A percentile compares a stretch with the other conserved stretches of the same genome.
phyloP scores from a whole-genome alignment of 64 coral and sea anemone genomes.

The Cladopsammia gracilis region DNA sequence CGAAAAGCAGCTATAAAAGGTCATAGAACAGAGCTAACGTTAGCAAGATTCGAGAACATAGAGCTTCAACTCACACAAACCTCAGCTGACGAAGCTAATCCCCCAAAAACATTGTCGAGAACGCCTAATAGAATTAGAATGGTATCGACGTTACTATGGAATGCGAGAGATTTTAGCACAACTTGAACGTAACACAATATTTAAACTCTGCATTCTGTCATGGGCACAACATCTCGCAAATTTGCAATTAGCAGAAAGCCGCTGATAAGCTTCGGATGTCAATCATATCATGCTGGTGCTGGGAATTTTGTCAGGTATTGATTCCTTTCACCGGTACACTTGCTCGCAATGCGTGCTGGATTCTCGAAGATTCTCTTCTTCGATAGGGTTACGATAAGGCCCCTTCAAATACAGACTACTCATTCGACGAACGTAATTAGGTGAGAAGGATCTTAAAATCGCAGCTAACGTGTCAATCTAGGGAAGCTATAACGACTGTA shows the following conservation, averaged over 20 bases:
- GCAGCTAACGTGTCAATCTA: conserved; percentile 18
- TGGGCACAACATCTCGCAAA: background rate
- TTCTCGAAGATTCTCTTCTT: conserved; percentile 57
- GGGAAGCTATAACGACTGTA: conserved; percentile 2
- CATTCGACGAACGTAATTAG: conserved; percentile 22
- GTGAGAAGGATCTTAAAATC: conserved; percentile 41
- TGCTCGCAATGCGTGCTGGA: background rate
- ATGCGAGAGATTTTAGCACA: conserved; percentile 37
- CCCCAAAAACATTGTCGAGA: background rate
- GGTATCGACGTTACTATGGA: background rate
- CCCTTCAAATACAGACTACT: conserved; percentile 30
- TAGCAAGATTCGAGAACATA: background rate
- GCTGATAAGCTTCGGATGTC: conserved; percentile 35
- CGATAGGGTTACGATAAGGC: background rate
- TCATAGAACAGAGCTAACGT: background rate
- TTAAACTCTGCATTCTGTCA: conserved; percentile 45
- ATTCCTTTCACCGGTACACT: background rate
- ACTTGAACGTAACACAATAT: conserved; percentile 31
- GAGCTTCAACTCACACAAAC: background rate
- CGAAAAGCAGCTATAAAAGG: background rate
- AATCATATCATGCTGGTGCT: conserved; percentile 51
- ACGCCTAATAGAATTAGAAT: no score
- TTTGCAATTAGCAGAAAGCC: background rate
- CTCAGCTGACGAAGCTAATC: background rate
- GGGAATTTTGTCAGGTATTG: conserved; percentile 6